Evolutionary conservation across 2,113 vertebrate species (phyloP).

Genomic region (Epinephelus moara): DNA sequence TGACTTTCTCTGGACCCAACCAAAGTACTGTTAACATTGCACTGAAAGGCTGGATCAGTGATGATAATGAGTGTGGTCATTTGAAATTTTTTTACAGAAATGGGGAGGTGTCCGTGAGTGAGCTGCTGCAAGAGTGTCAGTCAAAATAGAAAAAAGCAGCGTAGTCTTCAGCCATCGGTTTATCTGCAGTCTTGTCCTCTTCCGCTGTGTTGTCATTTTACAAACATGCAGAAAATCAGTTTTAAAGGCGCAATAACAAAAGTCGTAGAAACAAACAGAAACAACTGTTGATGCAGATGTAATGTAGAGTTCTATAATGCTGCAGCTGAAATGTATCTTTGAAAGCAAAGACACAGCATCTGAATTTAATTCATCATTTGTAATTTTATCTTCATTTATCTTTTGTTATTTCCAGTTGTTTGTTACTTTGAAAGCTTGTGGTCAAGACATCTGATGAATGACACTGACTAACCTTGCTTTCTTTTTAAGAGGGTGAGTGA

Average conservation of each 20-base stretch:
- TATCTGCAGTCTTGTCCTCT: not conserved
- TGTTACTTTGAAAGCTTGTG: no score
- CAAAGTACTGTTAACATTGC: not conserved
- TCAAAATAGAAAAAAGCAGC: not conserved
- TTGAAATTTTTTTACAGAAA: constrained; percentile 20
- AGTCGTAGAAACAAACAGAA: not conserved
- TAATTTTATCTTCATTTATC: no score
- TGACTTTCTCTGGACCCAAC: constrained; percentile 2
- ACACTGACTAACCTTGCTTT: no score
- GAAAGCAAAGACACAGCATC: not conserved
- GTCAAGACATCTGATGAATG: no score
- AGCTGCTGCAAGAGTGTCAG: constrained; percentile 8
- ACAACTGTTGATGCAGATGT: not conserved
- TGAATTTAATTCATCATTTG: no score
- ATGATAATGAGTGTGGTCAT: constrained; percentile 28
- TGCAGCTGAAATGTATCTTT: not conserved
- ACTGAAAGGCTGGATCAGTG: constrained; percentile 28
- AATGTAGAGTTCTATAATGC: not conserved
- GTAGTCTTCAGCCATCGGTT: not conserved
- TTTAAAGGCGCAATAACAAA: not conserved
- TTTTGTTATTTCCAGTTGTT: no score
- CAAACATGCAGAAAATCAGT: not conserved
- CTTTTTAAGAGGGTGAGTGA: no score
- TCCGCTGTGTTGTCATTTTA: not conserved
- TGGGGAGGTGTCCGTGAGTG: not conserved